Evolutionary conservation across 2,113 vertebrate species (phyloP).

Genomic region (Coptodon rendalli): DNA sequence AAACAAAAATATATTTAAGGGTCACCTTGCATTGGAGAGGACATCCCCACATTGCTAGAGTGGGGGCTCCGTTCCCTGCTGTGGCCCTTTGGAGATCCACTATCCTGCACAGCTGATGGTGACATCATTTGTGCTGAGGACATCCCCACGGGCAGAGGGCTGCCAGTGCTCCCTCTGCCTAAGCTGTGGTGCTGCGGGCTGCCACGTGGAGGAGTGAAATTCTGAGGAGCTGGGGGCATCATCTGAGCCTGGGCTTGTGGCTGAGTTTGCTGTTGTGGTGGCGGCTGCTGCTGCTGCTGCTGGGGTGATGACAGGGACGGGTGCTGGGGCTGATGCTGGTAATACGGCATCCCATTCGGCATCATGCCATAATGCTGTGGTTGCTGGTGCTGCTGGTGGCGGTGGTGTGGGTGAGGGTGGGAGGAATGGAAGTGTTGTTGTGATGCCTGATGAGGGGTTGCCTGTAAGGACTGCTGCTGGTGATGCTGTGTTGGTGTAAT

Average conservation of each 20-base stretch:
- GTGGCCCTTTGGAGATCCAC: conserved; percentile 58
- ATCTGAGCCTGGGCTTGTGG: conserved; percentile 54
- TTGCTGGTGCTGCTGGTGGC: conserved; percentile 60
- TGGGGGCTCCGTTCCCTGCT: conserved; percentile 53
- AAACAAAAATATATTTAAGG: not conserved
- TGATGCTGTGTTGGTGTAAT: conserved; percentile 60
- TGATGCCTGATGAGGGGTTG: conserved; percentile 53
- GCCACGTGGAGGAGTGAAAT: conserved; percentile 62
- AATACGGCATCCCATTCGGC: conserved; percentile 72
- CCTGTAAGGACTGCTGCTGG: conserved; percentile 67
- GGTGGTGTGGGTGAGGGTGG: conserved; percentile 54
- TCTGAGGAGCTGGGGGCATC: conserved; percentile 59
- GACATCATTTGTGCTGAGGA: conserved; percentile 51
- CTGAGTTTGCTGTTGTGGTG: conserved; percentile 37
- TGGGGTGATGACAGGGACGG: conserved; percentile 45
- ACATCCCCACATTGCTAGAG: conserved; percentile 26
- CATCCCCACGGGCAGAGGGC: conserved; percentile 57
- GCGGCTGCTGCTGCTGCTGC: conserved; percentile 7
- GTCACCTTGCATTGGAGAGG: conserved; percentile 64
- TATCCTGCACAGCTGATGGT: conserved; percentile 46
- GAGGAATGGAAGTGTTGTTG: conserved; percentile 62
- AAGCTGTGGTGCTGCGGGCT: conserved; percentile 67
- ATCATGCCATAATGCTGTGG: conserved; percentile 68
- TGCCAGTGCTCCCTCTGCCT: conserved; percentile 45
- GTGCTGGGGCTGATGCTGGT: conserved; percentile 66